Percentiles rank a stretch among this genome's conserved stretches.
Conservation (phyloP, 30 jellyfish, hydroid and myxozoan species). For the Aurelia coerulea region DNA sequence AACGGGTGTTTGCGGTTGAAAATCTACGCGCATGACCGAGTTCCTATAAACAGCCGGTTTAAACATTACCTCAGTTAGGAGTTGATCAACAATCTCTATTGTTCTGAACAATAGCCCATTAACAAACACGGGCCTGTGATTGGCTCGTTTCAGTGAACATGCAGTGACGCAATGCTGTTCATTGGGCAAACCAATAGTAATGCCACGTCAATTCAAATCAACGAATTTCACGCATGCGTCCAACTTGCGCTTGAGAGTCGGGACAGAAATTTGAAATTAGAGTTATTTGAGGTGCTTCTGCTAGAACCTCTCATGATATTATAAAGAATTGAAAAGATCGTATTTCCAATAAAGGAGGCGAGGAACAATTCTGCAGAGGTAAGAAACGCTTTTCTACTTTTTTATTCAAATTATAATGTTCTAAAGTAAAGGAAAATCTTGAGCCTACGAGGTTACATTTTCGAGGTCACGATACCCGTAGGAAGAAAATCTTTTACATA, state of each 20-base stretch:
- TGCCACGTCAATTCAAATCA: conserved; percentile 83
- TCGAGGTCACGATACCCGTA: too few relatives aligned
- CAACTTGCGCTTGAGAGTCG: conserved; percentile 17
- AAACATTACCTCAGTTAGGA: conserved; percentile 86
- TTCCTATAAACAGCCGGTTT: conserved; percentile 66
- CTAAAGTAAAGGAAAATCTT: too few relatives aligned
- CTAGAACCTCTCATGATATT: conserved; percentile 50
- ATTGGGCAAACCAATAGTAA: conserved; percentile 86
- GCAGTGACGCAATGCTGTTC: conserved; percentile 93
- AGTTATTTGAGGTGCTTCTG: conserved; percentile 30
- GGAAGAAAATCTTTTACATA: too few relatives aligned
- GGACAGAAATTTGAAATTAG: conserved; percentile 35
- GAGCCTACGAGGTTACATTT: too few relatives aligned
- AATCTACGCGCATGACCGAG: conserved; percentile 68
- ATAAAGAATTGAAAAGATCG: conserved; percentile 13
- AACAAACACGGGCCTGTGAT: conserved; percentile 47
- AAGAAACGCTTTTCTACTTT: not conserved
- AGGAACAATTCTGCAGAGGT: conserved; percentile 34
- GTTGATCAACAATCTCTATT: conserved; percentile 59
- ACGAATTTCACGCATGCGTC: conserved; percentile 94
- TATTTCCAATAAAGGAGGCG: conserved; percentile 4
- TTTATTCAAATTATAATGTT: too few relatives aligned
- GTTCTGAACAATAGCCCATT: conserved; percentile 55
- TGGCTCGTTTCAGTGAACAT: conserved; percentile 69
- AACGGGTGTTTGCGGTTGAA: conserved; percentile 69